A percentile compares a stretch with the other conserved stretches of the same genome.
phyloP scores from a whole-genome alignment of 2,113 vertebrate genomes.

The Crotalus viridis region DNA sequence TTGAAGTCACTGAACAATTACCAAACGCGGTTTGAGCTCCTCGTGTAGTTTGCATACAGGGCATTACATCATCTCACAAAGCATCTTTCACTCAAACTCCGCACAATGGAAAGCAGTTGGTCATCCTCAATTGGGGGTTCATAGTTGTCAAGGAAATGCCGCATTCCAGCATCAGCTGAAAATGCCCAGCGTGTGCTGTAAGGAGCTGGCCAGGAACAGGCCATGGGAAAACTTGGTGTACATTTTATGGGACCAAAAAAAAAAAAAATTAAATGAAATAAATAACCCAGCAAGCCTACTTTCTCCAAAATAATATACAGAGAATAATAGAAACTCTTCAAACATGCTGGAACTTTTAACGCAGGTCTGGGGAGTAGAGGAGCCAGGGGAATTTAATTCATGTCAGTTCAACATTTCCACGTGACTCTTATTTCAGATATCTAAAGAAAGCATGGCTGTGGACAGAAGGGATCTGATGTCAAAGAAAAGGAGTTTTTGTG shows the following conservation, averaged over 20 bases:
- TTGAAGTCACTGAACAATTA: constrained; percentile 64
- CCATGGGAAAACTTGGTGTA: constrained; percentile 72
- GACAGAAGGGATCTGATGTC: neutral
- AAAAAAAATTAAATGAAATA: no score
- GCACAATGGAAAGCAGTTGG: constrained; percentile 65
- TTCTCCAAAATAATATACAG: constrained; percentile 56
- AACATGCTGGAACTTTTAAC: neutral
- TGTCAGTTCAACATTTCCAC: constrained; percentile 25
- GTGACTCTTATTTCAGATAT: neutral
- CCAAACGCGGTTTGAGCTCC: constrained; percentile 59
- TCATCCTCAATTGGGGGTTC: constrained; percentile 59
- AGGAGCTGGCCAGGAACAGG: constrained; percentile 51
- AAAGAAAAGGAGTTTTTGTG: neutral
- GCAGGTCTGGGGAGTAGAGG: constrained; percentile 36
- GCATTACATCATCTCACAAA: constrained; percentile 73
- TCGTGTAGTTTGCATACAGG: constrained; percentile 66
- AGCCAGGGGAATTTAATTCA: constrained; percentile 1
- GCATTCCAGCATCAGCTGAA: constrained; percentile 72
- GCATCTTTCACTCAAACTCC: constrained; percentile 51
- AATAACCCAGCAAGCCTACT: constrained; percentile 40
- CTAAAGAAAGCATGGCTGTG: neutral
- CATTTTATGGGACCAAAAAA: constrained; percentile 62
- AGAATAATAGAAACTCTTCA: constrained; percentile 46
- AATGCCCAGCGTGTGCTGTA: constrained; percentile 63
- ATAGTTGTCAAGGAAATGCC: constrained; percentile 67